Conservation (phyloP, 2,888 invertebrate genomes). For the Ceriagrion tenellum region DNA sequence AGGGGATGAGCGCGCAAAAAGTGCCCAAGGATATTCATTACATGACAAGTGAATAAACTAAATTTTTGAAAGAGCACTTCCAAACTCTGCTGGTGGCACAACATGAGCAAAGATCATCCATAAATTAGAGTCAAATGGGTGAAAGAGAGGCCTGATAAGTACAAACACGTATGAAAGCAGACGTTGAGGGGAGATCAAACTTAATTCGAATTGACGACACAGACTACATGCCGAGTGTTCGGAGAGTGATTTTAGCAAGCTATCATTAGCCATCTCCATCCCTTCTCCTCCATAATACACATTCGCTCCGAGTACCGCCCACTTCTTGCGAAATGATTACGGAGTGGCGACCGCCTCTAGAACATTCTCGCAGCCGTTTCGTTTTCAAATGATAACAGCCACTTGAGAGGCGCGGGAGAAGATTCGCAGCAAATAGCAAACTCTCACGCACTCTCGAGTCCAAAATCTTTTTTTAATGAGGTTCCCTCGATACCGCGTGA, state of each 20-base stretch:
- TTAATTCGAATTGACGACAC: neutral
- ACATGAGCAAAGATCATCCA: too few species aligned
- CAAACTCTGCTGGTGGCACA: too few species aligned
- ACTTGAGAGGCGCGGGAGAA: neutral
- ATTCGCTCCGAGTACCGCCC: neutral
- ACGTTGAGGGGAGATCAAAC: neutral
- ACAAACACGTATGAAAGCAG: neutral
- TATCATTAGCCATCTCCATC: neutral
- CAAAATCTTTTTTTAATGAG: neutral
- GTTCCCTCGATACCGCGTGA: too few species aligned
- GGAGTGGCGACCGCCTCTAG: neutral
- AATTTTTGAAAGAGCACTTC: too few species aligned
- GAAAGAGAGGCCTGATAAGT: too few species aligned
- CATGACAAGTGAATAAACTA: too few species aligned
- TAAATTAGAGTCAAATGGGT: too few species aligned
- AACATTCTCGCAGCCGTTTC: neutral
- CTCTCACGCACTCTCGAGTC: neutral
- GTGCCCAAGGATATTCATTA: too few species aligned
- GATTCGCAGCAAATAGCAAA: neutral
- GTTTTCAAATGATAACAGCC: neutral
- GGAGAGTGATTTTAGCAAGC: neutral
- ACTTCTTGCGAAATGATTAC: neutral
- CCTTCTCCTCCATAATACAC: neutral
- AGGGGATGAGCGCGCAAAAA: too few species aligned
- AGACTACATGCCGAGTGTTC: neutral